These are phyloP conservation scores for Cavia aperea DNA, from an alignment of 2,113 vertebrate genomes.

Conservation along the genomic window DNA sequence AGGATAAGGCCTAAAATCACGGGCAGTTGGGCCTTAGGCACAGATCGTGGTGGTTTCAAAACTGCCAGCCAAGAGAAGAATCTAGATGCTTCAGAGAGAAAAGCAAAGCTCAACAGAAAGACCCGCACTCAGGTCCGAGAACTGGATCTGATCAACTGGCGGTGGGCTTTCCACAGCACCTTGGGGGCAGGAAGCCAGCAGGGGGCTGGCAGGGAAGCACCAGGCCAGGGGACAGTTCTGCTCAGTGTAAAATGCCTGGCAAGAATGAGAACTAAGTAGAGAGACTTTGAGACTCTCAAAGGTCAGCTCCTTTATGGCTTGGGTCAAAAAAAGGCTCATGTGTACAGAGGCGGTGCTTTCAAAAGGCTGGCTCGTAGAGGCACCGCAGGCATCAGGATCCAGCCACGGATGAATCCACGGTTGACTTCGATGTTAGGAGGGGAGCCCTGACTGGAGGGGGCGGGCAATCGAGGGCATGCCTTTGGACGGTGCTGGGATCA, in stretches of 20 bases:
- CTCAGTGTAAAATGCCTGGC: too few species aligned
- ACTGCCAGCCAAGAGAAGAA: not conserved
- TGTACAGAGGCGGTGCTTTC: not conserved
- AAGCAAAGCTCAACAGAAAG: not conserved
- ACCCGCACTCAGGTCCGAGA: not conserved
- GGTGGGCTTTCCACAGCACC: not conserved
- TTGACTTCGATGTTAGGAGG: not conserved
- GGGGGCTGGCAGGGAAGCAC: not conserved
- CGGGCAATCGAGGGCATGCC: not conserved
- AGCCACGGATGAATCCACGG: not conserved
- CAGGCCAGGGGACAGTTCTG: not conserved
- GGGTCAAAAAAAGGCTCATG: not conserved
- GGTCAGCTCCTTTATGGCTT: not conserved
- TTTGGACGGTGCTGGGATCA: not conserved
- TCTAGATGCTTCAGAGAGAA: not conserved
- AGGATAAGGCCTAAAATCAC: not conserved
- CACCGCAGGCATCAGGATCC: not conserved
- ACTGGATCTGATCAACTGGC: not conserved
- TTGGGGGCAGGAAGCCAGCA: not conserved
- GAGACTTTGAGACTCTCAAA: not conserved
- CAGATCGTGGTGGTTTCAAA: not conserved
- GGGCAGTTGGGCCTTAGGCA: not conserved
- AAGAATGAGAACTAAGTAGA: not conserved
- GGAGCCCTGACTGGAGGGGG: not conserved
- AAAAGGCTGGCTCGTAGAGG: not conserved